Evolutionary conservation across 2,113 vertebrate species (phyloP).

Genomic region (Anseranas semipalmata): DNA sequence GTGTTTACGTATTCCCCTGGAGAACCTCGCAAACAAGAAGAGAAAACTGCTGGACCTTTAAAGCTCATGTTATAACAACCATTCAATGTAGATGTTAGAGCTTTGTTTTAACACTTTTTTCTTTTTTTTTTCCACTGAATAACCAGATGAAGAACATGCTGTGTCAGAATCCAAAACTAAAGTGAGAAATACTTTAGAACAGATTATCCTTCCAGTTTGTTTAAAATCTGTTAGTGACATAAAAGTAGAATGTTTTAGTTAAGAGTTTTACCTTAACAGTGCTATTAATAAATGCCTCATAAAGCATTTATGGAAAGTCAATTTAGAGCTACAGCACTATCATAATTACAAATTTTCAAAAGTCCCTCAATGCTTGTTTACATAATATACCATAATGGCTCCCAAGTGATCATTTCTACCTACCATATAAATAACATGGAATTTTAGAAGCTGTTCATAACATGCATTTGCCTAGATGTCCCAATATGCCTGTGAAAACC

Average conservation of each 20-base stretch:
- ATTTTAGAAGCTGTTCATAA: not conserved
- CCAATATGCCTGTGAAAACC: not conserved
- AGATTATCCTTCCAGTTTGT: not conserved
- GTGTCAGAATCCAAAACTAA: not conserved
- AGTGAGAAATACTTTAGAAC: not conserved
- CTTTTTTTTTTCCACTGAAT: not conserved
- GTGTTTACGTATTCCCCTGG: not conserved
- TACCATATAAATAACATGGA: not conserved
- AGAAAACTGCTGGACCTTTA: not conserved
- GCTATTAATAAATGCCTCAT: not conserved
- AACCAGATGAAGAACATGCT: not conserved
- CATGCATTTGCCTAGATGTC: not conserved
- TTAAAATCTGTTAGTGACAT: not conserved
- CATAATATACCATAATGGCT: slow-evolving; percentile 11
- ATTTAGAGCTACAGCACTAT: not conserved
- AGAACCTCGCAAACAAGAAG: not conserved
- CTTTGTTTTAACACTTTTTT: not conserved
- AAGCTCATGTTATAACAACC: not conserved
- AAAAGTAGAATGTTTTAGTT: not conserved
- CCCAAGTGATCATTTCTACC: not conserved
- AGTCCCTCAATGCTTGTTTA: slow-evolving; percentile 22
- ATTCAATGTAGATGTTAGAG: not conserved
- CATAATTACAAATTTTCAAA: slow-evolving; percentile 12
- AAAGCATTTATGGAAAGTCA: not conserved
- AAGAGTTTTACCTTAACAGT: not conserved